Base-by-base conservation (phyloP, 2,797 vertebrate genomes). In the Nothura maculosa region DNA sequence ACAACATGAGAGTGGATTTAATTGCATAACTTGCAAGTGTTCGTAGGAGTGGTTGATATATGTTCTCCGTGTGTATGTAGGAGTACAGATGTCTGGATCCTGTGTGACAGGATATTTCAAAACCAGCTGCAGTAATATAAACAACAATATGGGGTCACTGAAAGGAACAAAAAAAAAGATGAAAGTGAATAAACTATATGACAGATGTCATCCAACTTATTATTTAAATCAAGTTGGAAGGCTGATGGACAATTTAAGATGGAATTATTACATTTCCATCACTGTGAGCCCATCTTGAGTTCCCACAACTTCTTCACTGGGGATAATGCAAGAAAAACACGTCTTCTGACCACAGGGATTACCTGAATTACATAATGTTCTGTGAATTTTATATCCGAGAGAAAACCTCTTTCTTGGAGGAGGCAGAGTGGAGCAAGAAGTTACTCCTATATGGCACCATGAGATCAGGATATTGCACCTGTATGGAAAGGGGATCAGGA, bases 1-100 rank as follows among this genome's bases (percentile, higher is more conserved):
- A 94, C 58, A 94, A 95, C 24, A 72, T 70, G 66, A 86, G 90
- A 88, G 52, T 12, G 60, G 55, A 75, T 60, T 91, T 83, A 92
- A 95, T 18, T 85, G 69, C 88, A 85, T 68, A 88, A 89, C 75
- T 90, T 22, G 66, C 78, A 90, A 68, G 78, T 74, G 61, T 77
- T 62, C 58, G 68, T 50, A 77, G 70, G 68, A 90, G 90, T 85
- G 87, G 69, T 27, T 62, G 12, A 2, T 82, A 32, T 89, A 74
- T 54, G 61, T 89, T 94, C 43, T 61, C n/a, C 77, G 13, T 47
- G 54, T 22, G 67, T 24, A 40, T 22, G 45, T 72, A 42, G 50
- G 57, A 92, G 68, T 68, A 66, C 36, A 77, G 57, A 72, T 54
- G 27, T 72, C 86, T 85, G 61, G 48, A 70, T 90, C 8, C 42